These are phyloP conservation scores for Bilobella aurantiaca DNA, from an alignment of 1,140 invertebrate species.

Conservation along the genomic window DNA sequence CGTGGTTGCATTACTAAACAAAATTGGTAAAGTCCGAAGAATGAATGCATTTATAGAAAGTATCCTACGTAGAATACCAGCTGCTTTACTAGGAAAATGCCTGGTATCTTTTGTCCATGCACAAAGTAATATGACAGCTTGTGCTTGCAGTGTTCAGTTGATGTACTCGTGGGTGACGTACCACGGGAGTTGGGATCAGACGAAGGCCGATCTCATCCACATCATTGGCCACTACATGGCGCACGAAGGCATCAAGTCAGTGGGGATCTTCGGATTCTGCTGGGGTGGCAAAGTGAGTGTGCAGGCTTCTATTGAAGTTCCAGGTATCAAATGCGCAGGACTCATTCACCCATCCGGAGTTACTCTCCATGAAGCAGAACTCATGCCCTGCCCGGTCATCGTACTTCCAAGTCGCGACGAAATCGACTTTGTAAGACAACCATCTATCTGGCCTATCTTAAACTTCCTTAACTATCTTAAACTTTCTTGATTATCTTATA, in stretches of 20 bases:
- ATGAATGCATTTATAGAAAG: no score
- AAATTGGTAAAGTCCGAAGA: no score
- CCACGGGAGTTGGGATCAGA: neutral
- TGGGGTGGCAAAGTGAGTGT: conserved; percentile 27
- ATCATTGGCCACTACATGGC: neutral
- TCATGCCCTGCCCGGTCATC: conserved; percentile 8
- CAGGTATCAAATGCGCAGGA: conserved; percentile 15
- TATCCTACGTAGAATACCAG: no score
- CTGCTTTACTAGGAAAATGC: no score
- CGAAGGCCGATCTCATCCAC: neutral
- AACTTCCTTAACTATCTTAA: conserved; percentile 2
- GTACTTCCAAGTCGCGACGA: conserved; percentile 18
- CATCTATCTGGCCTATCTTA: neutral
- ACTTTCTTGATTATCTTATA: conserved; percentile 16
- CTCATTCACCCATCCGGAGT: conserved; percentile 22
- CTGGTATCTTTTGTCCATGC: no score
- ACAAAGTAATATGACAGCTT: no score
- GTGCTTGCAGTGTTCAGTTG: conserved; percentile 7
- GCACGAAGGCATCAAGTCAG: neutral
- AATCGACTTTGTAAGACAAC: conserved; percentile 16
- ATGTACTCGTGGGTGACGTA: conserved; percentile 9
- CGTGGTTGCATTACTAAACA: no score
- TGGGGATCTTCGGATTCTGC: conserved; percentile 19
- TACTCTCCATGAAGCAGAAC: neutral
- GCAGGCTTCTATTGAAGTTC: conserved; percentile 6